A percentile compares a stretch with the other conserved stretches of the same genome.
Evolutionary conservation across 2,888 invertebrate genomes (phyloP).

Genomic region (Psylliodes chrysocephalus): DNA sequence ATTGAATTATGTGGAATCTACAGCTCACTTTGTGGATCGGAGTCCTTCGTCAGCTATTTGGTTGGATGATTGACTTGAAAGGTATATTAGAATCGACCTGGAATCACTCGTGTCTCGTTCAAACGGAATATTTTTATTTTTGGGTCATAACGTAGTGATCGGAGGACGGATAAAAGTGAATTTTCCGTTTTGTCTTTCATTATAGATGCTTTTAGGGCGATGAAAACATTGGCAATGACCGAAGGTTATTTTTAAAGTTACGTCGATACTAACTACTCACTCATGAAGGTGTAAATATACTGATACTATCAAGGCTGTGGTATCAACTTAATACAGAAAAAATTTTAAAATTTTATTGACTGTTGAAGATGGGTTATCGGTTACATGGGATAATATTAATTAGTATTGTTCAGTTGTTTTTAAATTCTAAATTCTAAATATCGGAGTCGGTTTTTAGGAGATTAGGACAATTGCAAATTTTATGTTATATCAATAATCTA

Average conservation of each 20-base stretch:
- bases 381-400: too few species aligned
- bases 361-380: too few species aligned
- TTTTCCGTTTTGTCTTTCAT: neutral
- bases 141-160: neutral
- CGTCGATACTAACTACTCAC: neutral
- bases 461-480: too few species aligned
- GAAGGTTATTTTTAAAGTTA: neutral
- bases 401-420: too few species aligned
- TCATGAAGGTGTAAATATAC: too few species aligned
- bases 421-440: too few species aligned
- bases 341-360: too few species aligned
- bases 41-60: conserved; percentile 5
- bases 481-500: too few species aligned
- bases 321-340: too few species aligned
- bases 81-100: neutral
- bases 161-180: neutral
- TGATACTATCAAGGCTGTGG: too few species aligned
- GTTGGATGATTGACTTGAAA: conserved; percentile 15
- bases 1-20: conserved; percentile 14
- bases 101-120: conserved; percentile 1
- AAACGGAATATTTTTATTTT: conserved; percentile 8
- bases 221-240: neutral
- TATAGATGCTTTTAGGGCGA: neutral
- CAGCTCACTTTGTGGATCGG: neutral
- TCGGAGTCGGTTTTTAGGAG: too few species aligned